phyloP scores from a whole-genome alignment of 2,797 vertebrate genomes.

The Peromyscus eremicus region DNA sequence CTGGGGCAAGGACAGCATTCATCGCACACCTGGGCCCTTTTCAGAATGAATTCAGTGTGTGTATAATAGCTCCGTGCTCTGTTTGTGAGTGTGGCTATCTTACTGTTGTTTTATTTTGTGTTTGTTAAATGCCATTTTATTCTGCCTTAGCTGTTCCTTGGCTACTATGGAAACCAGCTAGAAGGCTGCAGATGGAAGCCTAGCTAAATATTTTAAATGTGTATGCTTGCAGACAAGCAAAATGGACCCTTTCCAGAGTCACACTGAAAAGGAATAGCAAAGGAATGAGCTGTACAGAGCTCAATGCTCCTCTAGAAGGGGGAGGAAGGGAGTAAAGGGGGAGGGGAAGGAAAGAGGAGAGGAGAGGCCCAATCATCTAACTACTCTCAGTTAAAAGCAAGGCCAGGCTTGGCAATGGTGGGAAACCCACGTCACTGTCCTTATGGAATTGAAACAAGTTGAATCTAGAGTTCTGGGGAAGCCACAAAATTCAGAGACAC shows the following conservation, averaged over 20 bases:
- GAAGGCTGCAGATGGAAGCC: conserved; percentile 77
- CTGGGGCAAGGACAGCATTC: conserved; percentile 16
- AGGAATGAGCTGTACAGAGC: background rate
- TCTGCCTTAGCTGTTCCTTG: conserved; percentile 67
- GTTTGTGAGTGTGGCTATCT: background rate
- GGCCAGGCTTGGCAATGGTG: conserved; percentile 20
- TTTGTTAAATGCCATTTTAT: conserved; percentile 83
- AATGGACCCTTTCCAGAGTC: conserved; percentile 66
- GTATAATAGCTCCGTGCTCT: conserved; percentile 46
- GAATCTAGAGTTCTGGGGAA: conserved; percentile 42
- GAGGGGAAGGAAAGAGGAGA: background rate
- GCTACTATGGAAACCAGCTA: conserved; percentile 89
- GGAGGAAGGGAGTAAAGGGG: background rate
- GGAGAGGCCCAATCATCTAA: background rate
- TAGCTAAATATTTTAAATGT: conserved; percentile 83
- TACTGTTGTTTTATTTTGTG: conserved; percentile 82
- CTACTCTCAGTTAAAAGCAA: conserved; percentile 43
- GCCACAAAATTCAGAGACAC: background rate
- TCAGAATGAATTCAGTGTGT: conserved; percentile 71
- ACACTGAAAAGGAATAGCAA: conserved; percentile 28
- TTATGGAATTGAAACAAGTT: conserved; percentile 64
- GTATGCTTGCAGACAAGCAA: conserved; percentile 69
- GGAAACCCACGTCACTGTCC: conserved; percentile 21
- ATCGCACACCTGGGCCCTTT: conserved; percentile 43
- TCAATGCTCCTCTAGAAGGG: background rate